Percentiles rank a stretch among this genome's conserved stretches.
Conservation (phyloP, 2,888 invertebrate genomes). For the Acholoe squamosa region DNA sequence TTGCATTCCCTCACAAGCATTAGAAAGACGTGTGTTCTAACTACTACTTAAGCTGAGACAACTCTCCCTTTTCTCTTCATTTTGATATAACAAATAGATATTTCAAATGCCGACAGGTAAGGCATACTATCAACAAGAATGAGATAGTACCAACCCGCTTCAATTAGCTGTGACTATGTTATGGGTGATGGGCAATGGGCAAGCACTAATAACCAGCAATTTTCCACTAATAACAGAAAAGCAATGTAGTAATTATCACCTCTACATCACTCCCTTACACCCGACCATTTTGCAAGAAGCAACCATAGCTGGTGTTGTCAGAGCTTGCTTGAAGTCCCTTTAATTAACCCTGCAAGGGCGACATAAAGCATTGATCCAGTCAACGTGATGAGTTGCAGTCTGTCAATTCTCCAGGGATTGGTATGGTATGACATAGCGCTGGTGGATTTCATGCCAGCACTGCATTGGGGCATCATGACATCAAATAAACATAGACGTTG, state of each 20-base stretch:
- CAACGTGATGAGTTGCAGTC: too few species aligned
- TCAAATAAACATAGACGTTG: too few species aligned
- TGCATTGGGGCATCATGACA: too few species aligned
- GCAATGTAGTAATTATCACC: neutral
- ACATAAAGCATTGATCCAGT: too few species aligned
- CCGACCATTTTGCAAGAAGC: neutral
- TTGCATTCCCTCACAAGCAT: neutral
- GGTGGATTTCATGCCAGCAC: too few species aligned
- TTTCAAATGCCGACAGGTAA: neutral
- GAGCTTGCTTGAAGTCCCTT: neutral
- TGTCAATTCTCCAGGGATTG: too few species aligned
- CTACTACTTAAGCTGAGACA: neutral
- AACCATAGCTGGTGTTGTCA: neutral
- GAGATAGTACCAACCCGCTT: neutral
- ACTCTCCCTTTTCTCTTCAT: neutral
- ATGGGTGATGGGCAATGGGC: neutral
- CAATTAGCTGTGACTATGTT: neutral
- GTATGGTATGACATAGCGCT: too few species aligned
- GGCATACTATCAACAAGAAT: neutral
- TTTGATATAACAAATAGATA: neutral
- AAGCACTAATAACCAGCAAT: slow-evolving; percentile 24
- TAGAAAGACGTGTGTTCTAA: neutral
- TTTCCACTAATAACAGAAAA: neutral
- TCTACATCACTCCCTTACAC: neutral
- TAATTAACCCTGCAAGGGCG: too few species aligned